Evolutionary conservation across 2,797 vertebrate species (phyloP), one percentile per base, ranked within the genome.

Genomic region (Zenarchopterus dispar): DNA sequence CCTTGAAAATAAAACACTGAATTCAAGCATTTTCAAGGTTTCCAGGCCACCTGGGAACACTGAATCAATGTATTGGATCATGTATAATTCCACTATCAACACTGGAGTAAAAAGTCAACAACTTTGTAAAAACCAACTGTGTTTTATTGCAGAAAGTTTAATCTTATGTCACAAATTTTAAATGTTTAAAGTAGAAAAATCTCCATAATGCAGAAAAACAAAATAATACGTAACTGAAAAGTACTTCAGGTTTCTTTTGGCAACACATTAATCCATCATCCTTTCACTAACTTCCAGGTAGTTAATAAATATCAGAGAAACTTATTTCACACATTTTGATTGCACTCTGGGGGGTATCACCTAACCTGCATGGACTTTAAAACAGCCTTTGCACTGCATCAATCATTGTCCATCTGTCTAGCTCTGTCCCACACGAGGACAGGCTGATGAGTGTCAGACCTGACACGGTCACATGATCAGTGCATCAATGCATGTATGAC

Each of bases 271-370:
- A 42, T 55, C 48, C 36, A 60, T 65, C 62, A 56, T 23, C 33
- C 41, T 16, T 26, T 62, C 28, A 42, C 42, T 10, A 54, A 22
- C 54, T 1, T 6, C 6, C 9, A 63, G 68, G 72, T 82, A 80
- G 76, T 79, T 52, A 63, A 76, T 82, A 71, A 85, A 78, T 65
- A 82, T 75, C 56, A 36, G n/a, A 31, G 53, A 59, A 52, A 28
- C 64, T 71, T 75, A 80, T 84, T 70, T 82, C 7, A 84, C 66
- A 61, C 51, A 18, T 62, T 82, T 68, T 80, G 77, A 84, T 74
- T 75, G 74, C 65, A 18, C 78, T 84, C 82, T 62, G 23, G 80
- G 73, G 47, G 59, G 53, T 41, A 81, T 81, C 73, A 59, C 75
- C 67, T 65, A 36, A 31, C 64, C 57, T 26, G 66, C 28, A 65